These are phyloP conservation scores for Apostichopus parvimensis DNA, from an alignment of 35 echinoderm and acorn worm genomes.

Conservation along the genomic window DNA sequence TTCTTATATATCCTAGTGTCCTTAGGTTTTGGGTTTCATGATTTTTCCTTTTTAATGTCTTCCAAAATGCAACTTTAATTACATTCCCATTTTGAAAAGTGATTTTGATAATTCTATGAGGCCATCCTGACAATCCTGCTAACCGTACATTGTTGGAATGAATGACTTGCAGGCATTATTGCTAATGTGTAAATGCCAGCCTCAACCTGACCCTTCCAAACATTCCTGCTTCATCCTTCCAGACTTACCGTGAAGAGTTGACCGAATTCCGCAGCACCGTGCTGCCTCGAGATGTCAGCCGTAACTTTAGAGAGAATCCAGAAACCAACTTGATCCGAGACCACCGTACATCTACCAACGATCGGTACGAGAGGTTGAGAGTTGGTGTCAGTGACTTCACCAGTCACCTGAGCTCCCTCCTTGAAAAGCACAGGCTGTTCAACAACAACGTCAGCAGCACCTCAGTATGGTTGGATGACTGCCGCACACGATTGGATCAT, in stretches of 20 bases:
- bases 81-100: background rate
- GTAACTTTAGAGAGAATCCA: constrained; percentile 79
- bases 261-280: constrained; percentile 81
- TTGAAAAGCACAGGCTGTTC: constrained; percentile 75
- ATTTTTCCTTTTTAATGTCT: background rate
- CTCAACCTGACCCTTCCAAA: background rate
- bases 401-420: constrained; percentile 59
- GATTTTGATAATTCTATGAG: too few relatives aligned
- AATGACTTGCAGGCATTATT: too few relatives aligned
- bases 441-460: constrained; percentile 63
- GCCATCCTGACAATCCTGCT: too few relatives aligned
- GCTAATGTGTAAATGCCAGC: too few relatives aligned
- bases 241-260: constrained; percentile 89
- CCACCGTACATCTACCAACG: constrained; percentile 63
- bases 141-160: too few relatives aligned
- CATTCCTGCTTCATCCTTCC: background rate
- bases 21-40: background rate
- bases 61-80: background rate
- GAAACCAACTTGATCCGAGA: constrained; percentile 75
- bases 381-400: constrained; percentile 68
- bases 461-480: constrained; percentile 71
- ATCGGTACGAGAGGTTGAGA: constrained; percentile 82
- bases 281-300: constrained; percentile 78
- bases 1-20: too few relatives aligned
- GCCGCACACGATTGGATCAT: constrained; percentile 61